These are phyloP conservation scores for Erannis defoliaria DNA, from an alignment of 2,888 invertebrate species.

Conservation along the genomic window DNA sequence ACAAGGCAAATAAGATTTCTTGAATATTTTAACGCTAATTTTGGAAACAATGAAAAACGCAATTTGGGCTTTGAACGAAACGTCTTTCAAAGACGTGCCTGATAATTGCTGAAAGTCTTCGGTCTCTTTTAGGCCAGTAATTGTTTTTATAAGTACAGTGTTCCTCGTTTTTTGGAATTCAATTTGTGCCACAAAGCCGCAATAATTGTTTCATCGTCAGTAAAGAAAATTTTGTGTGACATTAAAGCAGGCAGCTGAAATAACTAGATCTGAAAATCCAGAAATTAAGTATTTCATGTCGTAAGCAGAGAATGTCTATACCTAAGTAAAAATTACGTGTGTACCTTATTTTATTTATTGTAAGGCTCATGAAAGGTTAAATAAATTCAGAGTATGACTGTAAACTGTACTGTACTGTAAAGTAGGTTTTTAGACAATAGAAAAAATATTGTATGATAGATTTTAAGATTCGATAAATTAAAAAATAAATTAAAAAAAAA, in stretches of 20 bases:
- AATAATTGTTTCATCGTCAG: constrained; percentile 29
- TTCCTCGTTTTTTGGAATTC: constrained; percentile 32
- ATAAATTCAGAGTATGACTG: background rate
- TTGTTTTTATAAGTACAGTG: constrained; percentile 36
- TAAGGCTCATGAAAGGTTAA: background rate
- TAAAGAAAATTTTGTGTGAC: constrained; percentile 21
- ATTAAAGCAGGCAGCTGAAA: constrained; percentile 16
- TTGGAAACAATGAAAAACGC: constrained; percentile 22
- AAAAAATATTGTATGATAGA: too few relatives aligned
- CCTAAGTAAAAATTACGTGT: background rate
- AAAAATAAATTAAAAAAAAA: too few relatives aligned
- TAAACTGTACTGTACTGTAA: too few relatives aligned
- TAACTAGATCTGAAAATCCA: constrained; percentile 13
- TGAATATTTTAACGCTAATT: constrained; percentile 28
- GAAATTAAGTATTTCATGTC: constrained; percentile 2
- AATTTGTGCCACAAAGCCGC: constrained; percentile 32
- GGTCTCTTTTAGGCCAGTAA: constrained; percentile 27
- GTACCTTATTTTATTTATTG: background rate
- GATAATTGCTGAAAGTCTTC: constrained; percentile 33
- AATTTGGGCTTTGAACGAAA: constrained; percentile 14
- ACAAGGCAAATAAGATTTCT: constrained; percentile 13
- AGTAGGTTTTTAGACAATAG: too few relatives aligned
- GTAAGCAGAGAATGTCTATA: background rate
- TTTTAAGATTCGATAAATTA: too few relatives aligned
- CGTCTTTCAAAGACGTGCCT: constrained; percentile 23